Evolutionary conservation across 2,888 invertebrate genomes (phyloP).

Genomic region (Callosobruchus maculatus): DNA sequence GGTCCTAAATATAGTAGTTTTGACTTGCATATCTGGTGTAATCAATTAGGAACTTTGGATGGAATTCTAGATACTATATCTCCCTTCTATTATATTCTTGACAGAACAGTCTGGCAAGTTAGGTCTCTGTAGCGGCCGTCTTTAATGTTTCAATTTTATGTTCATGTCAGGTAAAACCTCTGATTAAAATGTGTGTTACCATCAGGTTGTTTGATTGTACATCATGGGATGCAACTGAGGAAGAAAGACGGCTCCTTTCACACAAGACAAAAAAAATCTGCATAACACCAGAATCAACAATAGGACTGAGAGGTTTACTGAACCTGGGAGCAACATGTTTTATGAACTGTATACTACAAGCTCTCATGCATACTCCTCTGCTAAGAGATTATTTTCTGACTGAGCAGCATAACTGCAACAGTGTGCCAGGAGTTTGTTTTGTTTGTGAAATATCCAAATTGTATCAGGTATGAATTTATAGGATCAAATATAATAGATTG

Average conservation of each 20-base stretch:
- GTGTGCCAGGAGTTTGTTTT: conserved; percentile 71
- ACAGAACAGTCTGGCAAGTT: too few species aligned
- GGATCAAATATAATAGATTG: too few species aligned
- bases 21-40: too few species aligned
- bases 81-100: too few species aligned
- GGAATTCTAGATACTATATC: too few species aligned
- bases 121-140: too few species aligned
- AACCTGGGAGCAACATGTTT: conserved; percentile 98
- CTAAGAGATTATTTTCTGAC: conserved; percentile 93
- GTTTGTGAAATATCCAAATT: conserved; percentile 94
- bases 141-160: too few species aligned
- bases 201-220: conserved; percentile 53
- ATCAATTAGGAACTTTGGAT: too few species aligned
- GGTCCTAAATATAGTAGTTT: too few species aligned
- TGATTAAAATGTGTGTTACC: not conserved
- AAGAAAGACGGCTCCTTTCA: conserved; percentile 72
- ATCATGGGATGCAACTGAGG: conserved; percentile 76
- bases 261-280: conserved; percentile 75
- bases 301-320: conserved; percentile 88
- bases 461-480: conserved; percentile 82
- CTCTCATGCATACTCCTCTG: conserved; percentile 91
- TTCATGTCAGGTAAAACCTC: not conserved
- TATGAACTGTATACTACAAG: conserved; percentile 97
- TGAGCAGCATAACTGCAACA: conserved; percentile 86
- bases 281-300: conserved; percentile 77